Conservation (phyloP, 2,797 vertebrate genomes). For the Hapalemur alaotrensis region DNA sequence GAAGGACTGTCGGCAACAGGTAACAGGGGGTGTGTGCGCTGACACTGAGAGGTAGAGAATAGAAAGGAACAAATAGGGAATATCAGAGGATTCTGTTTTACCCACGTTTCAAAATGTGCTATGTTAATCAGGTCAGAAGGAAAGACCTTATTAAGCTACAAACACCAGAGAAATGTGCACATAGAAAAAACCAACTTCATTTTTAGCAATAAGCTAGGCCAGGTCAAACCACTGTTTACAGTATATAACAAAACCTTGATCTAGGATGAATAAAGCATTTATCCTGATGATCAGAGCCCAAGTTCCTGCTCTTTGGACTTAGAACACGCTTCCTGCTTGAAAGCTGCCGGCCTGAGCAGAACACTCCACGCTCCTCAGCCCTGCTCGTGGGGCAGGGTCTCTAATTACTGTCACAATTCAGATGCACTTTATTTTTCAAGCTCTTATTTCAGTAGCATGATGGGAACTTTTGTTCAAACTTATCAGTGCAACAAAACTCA, state of each 20-base stretch:
- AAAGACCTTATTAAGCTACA: not conserved
- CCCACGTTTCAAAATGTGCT: not conserved
- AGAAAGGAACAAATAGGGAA: not conserved
- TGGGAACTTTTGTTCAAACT: not conserved
- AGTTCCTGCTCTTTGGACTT: not conserved
- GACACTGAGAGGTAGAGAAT: not conserved
- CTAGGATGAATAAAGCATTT: not conserved
- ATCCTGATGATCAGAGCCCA: not conserved
- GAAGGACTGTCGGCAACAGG: fast-evolving
- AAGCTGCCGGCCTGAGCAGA: fast-evolving
- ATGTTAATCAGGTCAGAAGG: not conserved
- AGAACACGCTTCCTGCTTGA: not conserved
- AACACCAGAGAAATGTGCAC: not conserved
- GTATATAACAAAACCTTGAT: fast-evolving
- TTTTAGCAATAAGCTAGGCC: not conserved
- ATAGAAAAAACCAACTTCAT: not conserved
- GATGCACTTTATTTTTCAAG: not conserved
- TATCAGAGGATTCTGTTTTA: not conserved
- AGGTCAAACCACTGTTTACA: too few relatives aligned
- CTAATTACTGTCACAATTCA: fast-evolving
- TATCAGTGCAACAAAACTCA: too few relatives aligned
- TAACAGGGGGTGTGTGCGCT: fast-evolving
- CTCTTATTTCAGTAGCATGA: not conserved
- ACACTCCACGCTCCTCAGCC: fast-evolving
- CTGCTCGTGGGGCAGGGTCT: fast-evolving